Percentiles rank a stretch among this genome's conserved stretches.
phyloP scores from a whole-genome alignment of 1,140 invertebrate genomes.

The Laupala kohalensis region DNA sequence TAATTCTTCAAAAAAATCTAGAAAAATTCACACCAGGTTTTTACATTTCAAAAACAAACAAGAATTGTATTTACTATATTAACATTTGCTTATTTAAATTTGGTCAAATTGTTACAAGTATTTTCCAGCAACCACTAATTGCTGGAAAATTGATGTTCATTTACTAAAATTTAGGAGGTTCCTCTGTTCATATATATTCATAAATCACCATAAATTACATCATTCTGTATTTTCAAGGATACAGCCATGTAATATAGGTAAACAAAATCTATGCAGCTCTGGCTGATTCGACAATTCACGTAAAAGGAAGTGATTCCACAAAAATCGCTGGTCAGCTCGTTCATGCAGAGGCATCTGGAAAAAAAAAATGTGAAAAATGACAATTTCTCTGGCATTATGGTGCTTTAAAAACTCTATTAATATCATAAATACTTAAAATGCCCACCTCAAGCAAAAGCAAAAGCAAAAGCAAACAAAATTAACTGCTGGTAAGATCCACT shows the following conservation, averaged over 20 bases:
- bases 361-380: background rate
- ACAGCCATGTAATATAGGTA: conserved; percentile 83
- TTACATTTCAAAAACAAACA: too few relatives aligned
- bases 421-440: background rate
- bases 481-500: background rate
- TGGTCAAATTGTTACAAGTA: too few relatives aligned
- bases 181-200: too few relatives aligned
- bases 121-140: too few relatives aligned
- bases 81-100: too few relatives aligned
- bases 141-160: too few relatives aligned
- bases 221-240: conserved; percentile 44
- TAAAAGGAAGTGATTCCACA: conserved; percentile 84
- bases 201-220: too few relatives aligned
- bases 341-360: conserved; percentile 50
- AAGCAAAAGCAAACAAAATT: background rate
- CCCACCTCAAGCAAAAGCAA: background rate
- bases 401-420: background rate
- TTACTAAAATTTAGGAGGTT: too few relatives aligned
- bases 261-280: conserved; percentile 62
- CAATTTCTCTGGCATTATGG: background rate
- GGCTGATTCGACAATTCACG: conserved; percentile 46
- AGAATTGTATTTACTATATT: too few relatives aligned
- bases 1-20: too few relatives aligned
- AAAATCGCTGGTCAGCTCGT: conserved; percentile 73
- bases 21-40: too few relatives aligned